Conservation (phyloP, 1,140 invertebrate species). For the Diorhabda elongata region DNA sequence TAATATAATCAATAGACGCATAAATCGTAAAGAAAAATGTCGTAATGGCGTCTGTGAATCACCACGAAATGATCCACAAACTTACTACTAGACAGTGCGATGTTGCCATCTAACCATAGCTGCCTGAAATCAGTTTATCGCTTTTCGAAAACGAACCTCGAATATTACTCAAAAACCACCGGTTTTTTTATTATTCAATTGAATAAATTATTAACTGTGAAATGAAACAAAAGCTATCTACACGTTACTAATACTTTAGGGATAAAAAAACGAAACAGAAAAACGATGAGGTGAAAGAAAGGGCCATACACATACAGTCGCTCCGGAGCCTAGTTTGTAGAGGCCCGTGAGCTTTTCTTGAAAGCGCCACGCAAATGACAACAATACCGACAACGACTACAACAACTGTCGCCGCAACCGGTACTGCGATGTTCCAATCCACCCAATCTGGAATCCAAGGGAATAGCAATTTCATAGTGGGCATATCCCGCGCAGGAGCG, state of each 20-base stretch:
- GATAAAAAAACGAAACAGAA: constrained; percentile 14
- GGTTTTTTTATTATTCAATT: too few relatives aligned
- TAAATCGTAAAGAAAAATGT: too few relatives aligned
- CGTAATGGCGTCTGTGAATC: too few relatives aligned
- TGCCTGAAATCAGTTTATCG: too few relatives aligned
- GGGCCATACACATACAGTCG: constrained; percentile 50
- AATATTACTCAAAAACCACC: too few relatives aligned
- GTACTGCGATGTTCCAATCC: constrained; percentile 80
- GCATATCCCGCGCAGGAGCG: constrained; percentile 63
- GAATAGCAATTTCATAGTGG: constrained; percentile 58
- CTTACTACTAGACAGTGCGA: too few relatives aligned
- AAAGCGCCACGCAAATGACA: constrained; percentile 81
- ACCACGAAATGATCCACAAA: too few relatives aligned
- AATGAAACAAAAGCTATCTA: too few relatives aligned
- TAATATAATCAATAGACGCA: too few relatives aligned
- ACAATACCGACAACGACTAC: constrained; percentile 84
- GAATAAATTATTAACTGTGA: too few relatives aligned
- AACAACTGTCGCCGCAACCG: constrained; percentile 76
- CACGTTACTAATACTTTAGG: background rate
- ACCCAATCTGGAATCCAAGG: constrained; percentile 82
- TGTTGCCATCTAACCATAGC: too few relatives aligned
- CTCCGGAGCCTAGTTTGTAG: constrained; percentile 77
- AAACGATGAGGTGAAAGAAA: constrained; percentile 21
- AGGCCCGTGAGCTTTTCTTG: constrained; percentile 66
- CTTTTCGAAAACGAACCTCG: too few relatives aligned